phyloP scores from a whole-genome alignment of 2,113 vertebrate genomes.

The Andinoacara biseriatus region DNA sequence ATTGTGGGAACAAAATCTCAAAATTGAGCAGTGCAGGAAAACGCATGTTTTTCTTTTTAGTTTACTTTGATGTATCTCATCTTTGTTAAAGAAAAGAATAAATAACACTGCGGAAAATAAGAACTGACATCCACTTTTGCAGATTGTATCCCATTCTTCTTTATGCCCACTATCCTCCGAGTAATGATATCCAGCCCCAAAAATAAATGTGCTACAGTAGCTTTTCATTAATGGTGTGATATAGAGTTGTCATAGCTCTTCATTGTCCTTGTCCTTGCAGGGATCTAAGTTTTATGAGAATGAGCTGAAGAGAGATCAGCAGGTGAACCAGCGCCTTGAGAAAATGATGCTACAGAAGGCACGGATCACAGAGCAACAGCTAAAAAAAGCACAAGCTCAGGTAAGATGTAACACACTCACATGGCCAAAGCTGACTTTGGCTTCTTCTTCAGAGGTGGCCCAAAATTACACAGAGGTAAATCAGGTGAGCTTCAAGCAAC shows the following conservation, averaged over 20 bases:
- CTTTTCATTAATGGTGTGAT: conserved; percentile 11
- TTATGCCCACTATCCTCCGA: neutral
- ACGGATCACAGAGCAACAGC: conserved; percentile 85
- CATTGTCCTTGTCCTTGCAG: conserved; percentile 69
- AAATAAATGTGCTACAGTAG: conserved; percentile 7
- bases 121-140: neutral
- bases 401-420: conserved; percentile 59
- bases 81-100: neutral
- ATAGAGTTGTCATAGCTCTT: conserved; percentile 9
- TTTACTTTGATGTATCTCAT: neutral
- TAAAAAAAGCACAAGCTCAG: conserved; percentile 88
- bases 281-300: conserved; percentile 96
- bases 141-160: conserved; percentile 20
- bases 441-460: neutral
- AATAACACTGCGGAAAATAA: neutral
- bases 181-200: conserved; percentile 1
- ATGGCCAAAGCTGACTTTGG: neutral
- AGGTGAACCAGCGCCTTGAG: conserved; percentile 94
- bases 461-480: neutral
- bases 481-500: neutral
- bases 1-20: neutral
- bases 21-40: neutral
- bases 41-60: neutral
- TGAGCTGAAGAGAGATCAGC: conserved; percentile 93
- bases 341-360: conserved; percentile 90